These are phyloP conservation scores for Glyphotaelius pellucidus DNA, from an alignment of 2,888 invertebrate species.

Conservation along the genomic window DNA sequence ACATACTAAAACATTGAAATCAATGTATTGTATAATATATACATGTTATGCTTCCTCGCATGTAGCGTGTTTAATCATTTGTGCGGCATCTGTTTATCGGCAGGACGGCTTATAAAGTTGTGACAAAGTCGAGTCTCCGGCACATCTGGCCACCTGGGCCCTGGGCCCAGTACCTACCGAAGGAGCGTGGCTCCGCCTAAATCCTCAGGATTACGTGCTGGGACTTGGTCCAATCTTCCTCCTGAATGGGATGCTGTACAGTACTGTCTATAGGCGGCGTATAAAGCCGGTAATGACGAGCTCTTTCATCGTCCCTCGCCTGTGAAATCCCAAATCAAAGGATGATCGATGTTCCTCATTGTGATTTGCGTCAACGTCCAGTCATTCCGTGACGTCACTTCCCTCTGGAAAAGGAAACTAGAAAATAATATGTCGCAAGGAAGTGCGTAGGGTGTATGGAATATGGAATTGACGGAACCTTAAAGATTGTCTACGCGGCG, in stretches of 20 bases:
- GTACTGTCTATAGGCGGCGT: not conserved
- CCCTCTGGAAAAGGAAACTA: not conserved
- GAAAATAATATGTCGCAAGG: not conserved
- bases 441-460: not conserved
- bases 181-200: slow-evolving; percentile 33
- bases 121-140: not conserved
- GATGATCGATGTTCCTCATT: slow-evolving; percentile 43
- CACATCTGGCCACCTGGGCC: slow-evolving; percentile 5
- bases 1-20: too few species aligned
- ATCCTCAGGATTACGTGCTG: slow-evolving; percentile 40
- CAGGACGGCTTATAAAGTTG: slow-evolving; percentile 4
- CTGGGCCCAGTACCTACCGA: not conserved
- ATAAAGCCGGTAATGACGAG: slow-evolving; percentile 35
- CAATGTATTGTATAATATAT: too few species aligned
- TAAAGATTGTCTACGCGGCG: too few species aligned
- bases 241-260: slow-evolving; percentile 9
- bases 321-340: slow-evolving; percentile 49
- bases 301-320: slow-evolving; percentile 38
- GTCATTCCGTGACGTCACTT: not conserved
- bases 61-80: not conserved
- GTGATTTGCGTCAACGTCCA: not conserved
- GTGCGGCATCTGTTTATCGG: not conserved
- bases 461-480: not conserved
- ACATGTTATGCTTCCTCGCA: not conserved
- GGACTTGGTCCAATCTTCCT: slow-evolving; percentile 5